phyloP scores from a whole-genome alignment of 2,797 vertebrate species.

The Allenopithecus nigroviridis region DNA sequence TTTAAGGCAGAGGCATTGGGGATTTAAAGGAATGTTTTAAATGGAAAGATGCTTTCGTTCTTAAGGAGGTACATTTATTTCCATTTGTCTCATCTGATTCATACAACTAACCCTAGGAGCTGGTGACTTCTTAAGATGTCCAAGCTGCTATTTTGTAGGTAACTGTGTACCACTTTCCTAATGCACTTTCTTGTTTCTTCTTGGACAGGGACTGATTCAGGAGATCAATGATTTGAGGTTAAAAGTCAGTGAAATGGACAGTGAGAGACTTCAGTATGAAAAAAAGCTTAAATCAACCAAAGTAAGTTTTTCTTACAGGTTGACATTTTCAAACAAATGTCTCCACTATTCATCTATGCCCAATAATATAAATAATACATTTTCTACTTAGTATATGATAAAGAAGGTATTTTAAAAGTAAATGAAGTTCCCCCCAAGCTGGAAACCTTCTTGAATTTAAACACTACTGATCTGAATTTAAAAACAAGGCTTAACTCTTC shows the following conservation, averaged over 20 bases:
- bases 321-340: background rate
- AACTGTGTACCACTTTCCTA: background rate
- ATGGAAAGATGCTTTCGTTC: too few relatives aligned
- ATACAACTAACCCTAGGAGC: too few relatives aligned
- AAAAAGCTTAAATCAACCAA: slow-evolving; percentile 98
- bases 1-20: too few relatives aligned
- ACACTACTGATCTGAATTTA: background rate
- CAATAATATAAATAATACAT: background rate
- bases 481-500: slow-evolving; percentile 11
- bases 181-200: slow-evolving; percentile 24
- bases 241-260: slow-evolving; percentile 94
- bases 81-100: too few relatives aligned
- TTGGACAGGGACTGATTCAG: slow-evolving; percentile 91
- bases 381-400: background rate
- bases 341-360: background rate
- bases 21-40: too few relatives aligned
- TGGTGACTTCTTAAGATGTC: background rate
- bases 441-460: slow-evolving; percentile 54
- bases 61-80: too few relatives aligned
- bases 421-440: background rate
- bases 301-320: slow-evolving; percentile 85
- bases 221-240: slow-evolving; percentile 95
- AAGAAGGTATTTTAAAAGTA: background rate
- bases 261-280: slow-evolving; percentile 94
- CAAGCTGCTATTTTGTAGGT: background rate